These are phyloP conservation scores for Cataglyphis albicans DNA, from an alignment of 2,888 invertebrate genomes.

Conservation along the genomic window DNA sequence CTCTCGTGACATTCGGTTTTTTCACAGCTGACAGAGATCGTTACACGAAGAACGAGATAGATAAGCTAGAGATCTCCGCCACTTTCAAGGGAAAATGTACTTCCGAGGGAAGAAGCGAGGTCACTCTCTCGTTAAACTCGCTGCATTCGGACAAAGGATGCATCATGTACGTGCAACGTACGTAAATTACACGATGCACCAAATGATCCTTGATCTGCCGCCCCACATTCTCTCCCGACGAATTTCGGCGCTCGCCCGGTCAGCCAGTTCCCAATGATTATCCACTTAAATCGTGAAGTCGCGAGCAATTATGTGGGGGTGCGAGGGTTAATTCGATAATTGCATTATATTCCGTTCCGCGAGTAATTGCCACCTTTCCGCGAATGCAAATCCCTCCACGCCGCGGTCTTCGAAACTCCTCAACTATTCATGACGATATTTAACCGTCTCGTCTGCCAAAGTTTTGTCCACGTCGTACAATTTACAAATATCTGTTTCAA, in stretches of 20 bases:
- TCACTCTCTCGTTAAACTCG: conserved; percentile 58
- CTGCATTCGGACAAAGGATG: conserved; percentile 49
- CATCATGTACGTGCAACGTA: conserved; percentile 49
- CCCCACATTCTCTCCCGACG: conserved; percentile 73
- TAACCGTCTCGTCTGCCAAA: conserved; percentile 26
- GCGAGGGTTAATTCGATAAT: conserved; percentile 84
- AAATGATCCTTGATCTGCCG: conserved; percentile 65
- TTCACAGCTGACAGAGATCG: neutral
- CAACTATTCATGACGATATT: conserved; percentile 35
- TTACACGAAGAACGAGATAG: neutral
- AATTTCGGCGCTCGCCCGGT: conserved; percentile 74
- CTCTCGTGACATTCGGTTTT: neutral
- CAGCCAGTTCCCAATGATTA: conserved; percentile 81
- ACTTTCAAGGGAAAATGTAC: neutral
- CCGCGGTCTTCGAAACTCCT: conserved; percentile 44
- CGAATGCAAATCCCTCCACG: conserved; percentile 75
- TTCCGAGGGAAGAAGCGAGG: conserved; percentile 29
- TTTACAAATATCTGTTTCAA: conserved; percentile 22
- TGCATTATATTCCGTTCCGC: conserved; percentile 80
- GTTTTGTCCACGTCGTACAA: conserved; percentile 10
- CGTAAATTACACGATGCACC: conserved; percentile 78
- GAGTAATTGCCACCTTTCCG: conserved; percentile 83
- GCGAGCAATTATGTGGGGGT: conserved; percentile 77
- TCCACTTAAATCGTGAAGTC: conserved; percentile 82
- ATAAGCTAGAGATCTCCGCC: neutral